Conservation (phyloP, 2,797 vertebrate genomes). For the Benthosema pterotum region DNA sequence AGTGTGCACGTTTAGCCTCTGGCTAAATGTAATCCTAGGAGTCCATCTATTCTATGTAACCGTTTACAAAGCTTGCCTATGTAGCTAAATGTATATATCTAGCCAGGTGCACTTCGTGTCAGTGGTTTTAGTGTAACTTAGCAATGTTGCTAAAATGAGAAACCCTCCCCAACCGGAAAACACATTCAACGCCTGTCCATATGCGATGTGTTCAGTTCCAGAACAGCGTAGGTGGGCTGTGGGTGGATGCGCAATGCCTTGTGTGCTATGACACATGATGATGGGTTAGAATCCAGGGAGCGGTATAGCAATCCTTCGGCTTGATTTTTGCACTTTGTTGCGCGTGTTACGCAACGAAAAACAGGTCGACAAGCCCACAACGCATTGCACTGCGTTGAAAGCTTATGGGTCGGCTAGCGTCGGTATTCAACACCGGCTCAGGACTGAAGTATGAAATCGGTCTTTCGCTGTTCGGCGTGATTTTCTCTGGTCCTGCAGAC, state of each 20-base stretch:
- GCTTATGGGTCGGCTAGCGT: neutral
- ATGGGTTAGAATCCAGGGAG: slow-evolving; percentile 27
- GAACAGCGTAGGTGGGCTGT: slow-evolving; percentile 38
- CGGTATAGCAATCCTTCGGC: neutral
- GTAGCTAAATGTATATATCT: slow-evolving; percentile 35
- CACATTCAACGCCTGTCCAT: slow-evolving; percentile 58
- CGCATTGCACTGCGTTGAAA: no score
- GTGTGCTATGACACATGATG: no score
- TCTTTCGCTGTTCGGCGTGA: neutral
- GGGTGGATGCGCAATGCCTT: slow-evolving; percentile 27
- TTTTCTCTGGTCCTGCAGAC: slow-evolving; percentile 30
- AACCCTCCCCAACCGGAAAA: slow-evolving; percentile 11
- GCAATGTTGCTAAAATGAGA: slow-evolving; percentile 44
- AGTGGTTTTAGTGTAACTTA: slow-evolving; percentile 57
- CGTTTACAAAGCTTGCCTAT: slow-evolving; percentile 13
- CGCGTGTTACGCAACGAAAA: no score
- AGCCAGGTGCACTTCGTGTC: slow-evolving; percentile 33
- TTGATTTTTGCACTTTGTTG: no score
- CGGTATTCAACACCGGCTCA: no score
- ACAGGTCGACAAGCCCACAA: no score
- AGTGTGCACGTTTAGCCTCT: slow-evolving; percentile 37
- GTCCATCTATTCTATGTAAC: slow-evolving; percentile 32
- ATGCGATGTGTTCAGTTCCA: slow-evolving; percentile 46
- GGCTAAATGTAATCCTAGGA: slow-evolving; percentile 33
- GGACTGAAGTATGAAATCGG: no score